phyloP scores from a whole-genome alignment of 2,888 invertebrate genomes.

The Drepanosiphum platanoidis region DNA sequence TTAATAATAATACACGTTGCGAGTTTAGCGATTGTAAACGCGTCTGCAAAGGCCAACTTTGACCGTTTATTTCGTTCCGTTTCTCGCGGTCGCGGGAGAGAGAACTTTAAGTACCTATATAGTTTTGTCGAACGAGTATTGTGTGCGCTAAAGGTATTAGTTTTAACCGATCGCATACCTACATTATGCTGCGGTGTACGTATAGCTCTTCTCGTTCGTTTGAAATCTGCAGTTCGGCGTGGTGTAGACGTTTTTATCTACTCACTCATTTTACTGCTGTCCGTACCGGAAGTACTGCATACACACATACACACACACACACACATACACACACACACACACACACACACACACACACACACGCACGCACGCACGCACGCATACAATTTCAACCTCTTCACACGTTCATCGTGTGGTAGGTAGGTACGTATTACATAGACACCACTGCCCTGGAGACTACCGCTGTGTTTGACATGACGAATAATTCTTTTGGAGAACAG shows the following conservation, averaged over 20 bases:
- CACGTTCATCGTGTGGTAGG: neutral
- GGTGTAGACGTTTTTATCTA: conserved; percentile 28
- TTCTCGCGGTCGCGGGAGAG: neutral
- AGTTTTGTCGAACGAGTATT: neutral
- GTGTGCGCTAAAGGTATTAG: neutral
- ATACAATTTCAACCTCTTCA: conserved; percentile 26
- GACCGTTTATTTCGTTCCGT: conserved; percentile 29
- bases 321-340: no score
- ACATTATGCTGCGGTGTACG: neutral
- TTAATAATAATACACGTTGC: neutral
- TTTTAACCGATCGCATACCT: neutral
- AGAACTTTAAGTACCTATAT: conserved; percentile 19
- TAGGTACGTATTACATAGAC: neutral
- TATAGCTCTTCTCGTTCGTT: no score
- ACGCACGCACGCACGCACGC: no score
- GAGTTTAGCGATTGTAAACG: neutral
- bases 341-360: no score
- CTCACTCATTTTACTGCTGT: neutral
- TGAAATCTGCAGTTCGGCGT: neutral
- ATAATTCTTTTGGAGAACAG: conserved; percentile 31
- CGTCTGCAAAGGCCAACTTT: conserved; percentile 17
- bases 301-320: no score
- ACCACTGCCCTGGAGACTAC: neutral
- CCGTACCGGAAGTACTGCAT: neutral
- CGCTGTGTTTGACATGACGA: conserved; percentile 43